phyloP scores from a whole-genome alignment of 2,113 vertebrate species.

The Myotis brandtii region DNA sequence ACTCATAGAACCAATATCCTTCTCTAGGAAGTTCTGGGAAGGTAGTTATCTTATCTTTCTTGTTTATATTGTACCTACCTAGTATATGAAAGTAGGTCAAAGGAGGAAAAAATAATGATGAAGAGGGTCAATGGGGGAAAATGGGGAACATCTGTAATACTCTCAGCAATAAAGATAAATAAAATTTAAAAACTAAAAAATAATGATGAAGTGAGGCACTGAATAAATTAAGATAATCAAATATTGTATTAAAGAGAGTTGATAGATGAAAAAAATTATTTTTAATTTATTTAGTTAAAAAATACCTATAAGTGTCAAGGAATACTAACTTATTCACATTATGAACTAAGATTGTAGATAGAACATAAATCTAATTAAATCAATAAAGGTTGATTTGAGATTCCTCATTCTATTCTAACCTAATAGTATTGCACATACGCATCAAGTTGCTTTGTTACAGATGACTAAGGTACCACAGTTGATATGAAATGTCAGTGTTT shows the following conservation, averaged over 20 bases:
- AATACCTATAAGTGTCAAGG: neutral
- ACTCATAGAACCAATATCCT: neutral
- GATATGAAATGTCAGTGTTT: neutral
- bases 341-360: neutral
- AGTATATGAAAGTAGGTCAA: neutral
- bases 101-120: neutral
- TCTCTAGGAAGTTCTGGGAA: neutral
- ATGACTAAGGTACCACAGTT: neutral
- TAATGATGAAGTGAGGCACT: neutral
- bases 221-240: neutral
- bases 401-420: neutral
- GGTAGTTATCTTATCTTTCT: neutral
- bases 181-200: too few species aligned
- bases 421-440: neutral
- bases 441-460: neutral
- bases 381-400: neutral
- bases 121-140: too few species aligned
- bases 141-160: too few species aligned
- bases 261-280: neutral
- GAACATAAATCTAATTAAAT: slow-evolving; percentile 20
- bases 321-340: neutral
- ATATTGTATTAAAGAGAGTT: neutral
- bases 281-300: slow-evolving; percentile 2
- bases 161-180: too few species aligned
- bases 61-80: neutral